A percentile compares a stretch with the other conserved stretches of the same genome.
Evolutionary conservation across 2,113 vertebrate genomes (phyloP).

Genomic region (Leiothrix lutea): DNA sequence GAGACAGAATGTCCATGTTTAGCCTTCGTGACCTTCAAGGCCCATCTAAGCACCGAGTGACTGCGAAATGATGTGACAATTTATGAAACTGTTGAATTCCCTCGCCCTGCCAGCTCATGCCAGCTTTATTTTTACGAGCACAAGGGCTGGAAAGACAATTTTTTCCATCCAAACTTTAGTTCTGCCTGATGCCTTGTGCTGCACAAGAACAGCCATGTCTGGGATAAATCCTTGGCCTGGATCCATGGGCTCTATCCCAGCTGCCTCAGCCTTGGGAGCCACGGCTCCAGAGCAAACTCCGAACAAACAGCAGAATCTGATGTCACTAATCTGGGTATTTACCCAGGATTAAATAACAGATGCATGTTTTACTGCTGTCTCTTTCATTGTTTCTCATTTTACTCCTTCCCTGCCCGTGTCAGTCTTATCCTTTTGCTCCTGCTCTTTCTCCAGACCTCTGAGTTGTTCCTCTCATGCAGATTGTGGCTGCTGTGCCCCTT

Average conservation of each 20-base stretch:
- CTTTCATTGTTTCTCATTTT: not conserved
- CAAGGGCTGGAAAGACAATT: not conserved
- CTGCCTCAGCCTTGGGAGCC: not conserved
- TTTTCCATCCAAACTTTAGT: not conserved
- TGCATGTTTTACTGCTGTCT: not conserved
- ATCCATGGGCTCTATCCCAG: not conserved
- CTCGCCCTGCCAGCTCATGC: not conserved
- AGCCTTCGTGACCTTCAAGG: not conserved
- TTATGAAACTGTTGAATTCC: not conserved
- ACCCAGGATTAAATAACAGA: not conserved
- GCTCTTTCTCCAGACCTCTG: not conserved
- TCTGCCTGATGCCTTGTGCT: not conserved
- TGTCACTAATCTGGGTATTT: conserved; percentile 18
- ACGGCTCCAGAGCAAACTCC: not conserved
- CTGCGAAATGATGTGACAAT: not conserved
- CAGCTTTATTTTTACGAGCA: not conserved
- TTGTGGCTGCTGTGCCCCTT: not conserved
- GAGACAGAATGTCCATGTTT: not conserved
- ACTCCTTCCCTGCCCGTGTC: not conserved
- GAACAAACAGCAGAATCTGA: not conserved
- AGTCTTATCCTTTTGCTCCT: not conserved
- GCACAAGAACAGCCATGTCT: not conserved
- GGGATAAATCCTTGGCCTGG: not conserved
- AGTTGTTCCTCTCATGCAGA: not conserved
- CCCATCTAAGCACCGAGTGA: not conserved